Evolutionary conservation across 2,888 invertebrate species (phyloP).

Genomic region (Peribatodes rhomboidaria): DNA sequence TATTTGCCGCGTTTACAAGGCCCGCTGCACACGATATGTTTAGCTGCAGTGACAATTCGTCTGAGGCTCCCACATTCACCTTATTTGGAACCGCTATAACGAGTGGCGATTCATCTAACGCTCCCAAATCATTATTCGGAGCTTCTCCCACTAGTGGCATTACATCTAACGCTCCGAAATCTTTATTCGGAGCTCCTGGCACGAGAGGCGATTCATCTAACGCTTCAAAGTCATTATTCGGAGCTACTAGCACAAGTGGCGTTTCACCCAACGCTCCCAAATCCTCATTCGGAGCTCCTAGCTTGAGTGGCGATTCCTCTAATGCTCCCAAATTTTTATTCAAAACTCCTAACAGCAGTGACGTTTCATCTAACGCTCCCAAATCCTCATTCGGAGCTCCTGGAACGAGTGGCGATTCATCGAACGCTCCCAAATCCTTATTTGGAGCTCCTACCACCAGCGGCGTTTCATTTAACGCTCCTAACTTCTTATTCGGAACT

Average conservation of each 20-base stretch:
- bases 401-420: background rate
- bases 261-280: background rate
- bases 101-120: background rate
- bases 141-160: background rate
- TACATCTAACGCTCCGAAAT: background rate
- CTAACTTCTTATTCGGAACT: background rate
- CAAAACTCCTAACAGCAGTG: background rate
- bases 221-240: background rate
- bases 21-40: background rate
- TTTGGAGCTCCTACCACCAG: background rate
- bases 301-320: background rate
- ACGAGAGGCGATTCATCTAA: background rate
- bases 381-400: background rate
- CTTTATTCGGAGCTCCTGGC: background rate
- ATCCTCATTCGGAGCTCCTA: background rate
- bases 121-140: background rate
- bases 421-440: background rate
- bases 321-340: background rate
- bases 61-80: background rate
- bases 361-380: background rate
- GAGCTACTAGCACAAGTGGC: background rate
- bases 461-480: background rate
- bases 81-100: background rate
- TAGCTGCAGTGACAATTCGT: background rate
- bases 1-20: background rate